Conservation (phyloP, 1,140 invertebrate genomes). For the Telenomus remus region DNA sequence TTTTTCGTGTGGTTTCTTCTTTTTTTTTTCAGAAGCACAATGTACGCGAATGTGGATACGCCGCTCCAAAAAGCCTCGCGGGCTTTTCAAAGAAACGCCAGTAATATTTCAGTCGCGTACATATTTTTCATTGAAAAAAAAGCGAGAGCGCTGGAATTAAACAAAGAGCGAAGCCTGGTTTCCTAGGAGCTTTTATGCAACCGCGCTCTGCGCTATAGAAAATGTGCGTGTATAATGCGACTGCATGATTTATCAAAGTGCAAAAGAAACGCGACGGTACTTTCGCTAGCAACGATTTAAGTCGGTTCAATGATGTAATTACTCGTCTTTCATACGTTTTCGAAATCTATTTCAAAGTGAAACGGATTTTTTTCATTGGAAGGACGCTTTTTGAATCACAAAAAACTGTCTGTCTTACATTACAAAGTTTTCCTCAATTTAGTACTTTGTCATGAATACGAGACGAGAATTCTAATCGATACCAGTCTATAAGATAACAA, state of each 20-base stretch:
- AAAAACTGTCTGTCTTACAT: too few species aligned
- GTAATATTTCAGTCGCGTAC: slow-evolving; percentile 59
- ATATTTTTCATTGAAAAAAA: slow-evolving; percentile 56
- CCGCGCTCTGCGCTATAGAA: slow-evolving; percentile 33
- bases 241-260: slow-evolving; percentile 37
- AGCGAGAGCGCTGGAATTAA: slow-evolving; percentile 42
- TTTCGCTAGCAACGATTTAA: too few species aligned
- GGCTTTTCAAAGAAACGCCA: slow-evolving; percentile 59
- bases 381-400: too few species aligned
- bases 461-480: too few species aligned
- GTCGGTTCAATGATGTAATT: too few species aligned
- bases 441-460: too few species aligned
- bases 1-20: neutral
- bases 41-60: slow-evolving; percentile 40
- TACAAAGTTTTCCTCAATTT: too few species aligned
- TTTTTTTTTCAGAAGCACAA: slow-evolving; percentile 42
- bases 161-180: slow-evolving; percentile 34
- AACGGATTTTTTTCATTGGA: too few species aligned
- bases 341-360: too few species aligned
- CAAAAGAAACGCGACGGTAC: slow-evolving; percentile 10
- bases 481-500: too few species aligned
- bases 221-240: slow-evolving; percentile 37
- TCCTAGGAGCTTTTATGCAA: slow-evolving; percentile 37
- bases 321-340: too few species aligned
- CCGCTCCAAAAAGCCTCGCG: slow-evolving; percentile 49